Conservation (phyloP, 2,888 invertebrate genomes). For the Laothoe populi region DNA sequence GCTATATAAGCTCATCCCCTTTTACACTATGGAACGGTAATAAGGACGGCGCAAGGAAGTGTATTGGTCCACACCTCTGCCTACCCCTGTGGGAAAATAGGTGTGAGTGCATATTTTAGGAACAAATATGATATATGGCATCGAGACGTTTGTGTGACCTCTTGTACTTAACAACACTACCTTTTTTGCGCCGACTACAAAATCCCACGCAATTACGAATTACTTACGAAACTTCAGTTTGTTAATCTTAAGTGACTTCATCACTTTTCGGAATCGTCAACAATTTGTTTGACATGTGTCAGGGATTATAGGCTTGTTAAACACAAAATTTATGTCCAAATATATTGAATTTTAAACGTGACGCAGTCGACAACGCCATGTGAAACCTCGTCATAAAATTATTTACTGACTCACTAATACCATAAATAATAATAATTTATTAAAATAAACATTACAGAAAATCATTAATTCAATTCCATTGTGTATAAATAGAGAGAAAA, state of each 20-base stretch:
- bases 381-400: slow-evolving; percentile 12
- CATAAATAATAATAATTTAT: slow-evolving; percentile 12
- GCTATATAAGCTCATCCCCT: no score
- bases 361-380: slow-evolving; percentile 44
- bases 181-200: slow-evolving; percentile 1
- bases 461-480: slow-evolving; percentile 18
- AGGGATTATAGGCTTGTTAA: slow-evolving; percentile 66
- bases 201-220: slow-evolving; percentile 26
- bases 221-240: slow-evolving; percentile 21
- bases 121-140: no score
- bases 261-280: slow-evolving; percentile 67
- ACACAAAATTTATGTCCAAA: slow-evolving; percentile 67
- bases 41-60: no score
- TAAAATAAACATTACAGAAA: slow-evolving; percentile 2
- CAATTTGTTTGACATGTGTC: slow-evolving; percentile 79
- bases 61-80: no score
- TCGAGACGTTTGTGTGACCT: no score
- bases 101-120: no score
- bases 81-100: no score
- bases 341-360: slow-evolving; percentile 70
- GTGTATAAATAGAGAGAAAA: slow-evolving; percentile 3
- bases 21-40: no score
- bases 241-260: slow-evolving; percentile 53
- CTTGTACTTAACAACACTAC: no score
- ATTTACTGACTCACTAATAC: slow-evolving; percentile 3